Conservation (phyloP, 2,888 invertebrate species). For the Caenorhabditis virilis region DNA sequence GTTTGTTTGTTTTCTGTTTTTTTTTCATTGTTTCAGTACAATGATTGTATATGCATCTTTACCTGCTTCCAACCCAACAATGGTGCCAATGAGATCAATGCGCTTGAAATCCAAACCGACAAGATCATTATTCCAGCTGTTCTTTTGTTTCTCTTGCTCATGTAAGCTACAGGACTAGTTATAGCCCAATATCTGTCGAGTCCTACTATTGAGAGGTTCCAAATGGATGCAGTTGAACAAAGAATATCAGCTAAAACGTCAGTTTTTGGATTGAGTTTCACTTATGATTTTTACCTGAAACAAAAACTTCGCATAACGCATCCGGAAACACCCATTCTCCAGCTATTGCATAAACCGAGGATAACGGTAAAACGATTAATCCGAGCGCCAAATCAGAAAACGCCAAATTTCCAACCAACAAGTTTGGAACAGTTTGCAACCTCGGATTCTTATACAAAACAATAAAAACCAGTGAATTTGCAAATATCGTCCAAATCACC, state of each 20-base stretch:
- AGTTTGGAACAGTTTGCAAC: slow-evolving; percentile 70
- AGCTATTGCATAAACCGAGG: slow-evolving; percentile 70
- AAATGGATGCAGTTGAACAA: slow-evolving; percentile 72
- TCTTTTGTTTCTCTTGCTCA: slow-evolving; percentile 67
- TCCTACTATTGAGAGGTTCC: slow-evolving; percentile 72
- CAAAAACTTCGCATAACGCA: slow-evolving; percentile 71
- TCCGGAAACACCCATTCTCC: slow-evolving; percentile 71
- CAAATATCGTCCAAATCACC: slow-evolving; percentile 67
- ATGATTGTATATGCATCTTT: no score
- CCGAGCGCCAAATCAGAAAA: slow-evolving; percentile 71
- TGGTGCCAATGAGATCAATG: slow-evolving; percentile 71
- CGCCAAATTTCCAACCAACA: slow-evolving; percentile 71
- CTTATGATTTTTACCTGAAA: slow-evolving; percentile 68
- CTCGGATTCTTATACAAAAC: slow-evolving; percentile 68
- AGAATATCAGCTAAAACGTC: slow-evolving; percentile 70
- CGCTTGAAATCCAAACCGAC: slow-evolving; percentile 70
- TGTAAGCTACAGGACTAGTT: slow-evolving; percentile 71
- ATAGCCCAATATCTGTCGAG: slow-evolving; percentile 70
- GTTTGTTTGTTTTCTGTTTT: no score
- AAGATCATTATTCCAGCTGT: slow-evolving; percentile 70
- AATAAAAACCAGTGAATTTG: slow-evolving; percentile 67
- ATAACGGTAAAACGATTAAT: slow-evolving; percentile 71
- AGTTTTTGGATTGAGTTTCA: not conserved
- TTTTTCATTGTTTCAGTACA: no score
- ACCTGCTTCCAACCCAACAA: slow-evolving; percentile 71